A percentile compares a stretch with the other conserved stretches of the same genome.
Conservation (phyloP, 2,888 invertebrate species). For the Pyralis farinalis region DNA sequence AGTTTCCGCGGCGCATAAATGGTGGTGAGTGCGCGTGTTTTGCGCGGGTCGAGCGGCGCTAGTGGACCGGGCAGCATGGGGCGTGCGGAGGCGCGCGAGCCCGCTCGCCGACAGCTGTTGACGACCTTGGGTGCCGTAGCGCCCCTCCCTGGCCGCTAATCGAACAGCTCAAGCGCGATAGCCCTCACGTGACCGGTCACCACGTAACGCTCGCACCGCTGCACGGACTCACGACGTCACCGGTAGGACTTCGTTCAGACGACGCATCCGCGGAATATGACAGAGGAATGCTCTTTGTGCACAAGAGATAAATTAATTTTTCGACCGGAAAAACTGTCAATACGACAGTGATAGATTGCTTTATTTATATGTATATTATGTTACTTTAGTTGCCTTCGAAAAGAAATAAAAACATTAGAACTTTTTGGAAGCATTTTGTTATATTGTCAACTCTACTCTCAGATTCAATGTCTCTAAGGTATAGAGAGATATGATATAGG, state of each 20-base stretch:
- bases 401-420: too few species aligned
- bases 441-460: too few species aligned
- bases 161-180: constrained; percentile 33
- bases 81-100: constrained; percentile 50
- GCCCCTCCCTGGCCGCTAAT: constrained; percentile 30
- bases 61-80: constrained; percentile 67
- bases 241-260: neutral
- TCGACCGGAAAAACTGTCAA: too few species aligned
- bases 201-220: constrained; percentile 17
- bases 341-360: too few species aligned
- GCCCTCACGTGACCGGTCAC: constrained; percentile 18
- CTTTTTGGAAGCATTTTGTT: too few species aligned
- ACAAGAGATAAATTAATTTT: too few species aligned
- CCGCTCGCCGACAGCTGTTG: constrained; percentile 56
- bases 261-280: neutral
- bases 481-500: too few species aligned
- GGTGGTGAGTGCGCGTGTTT: constrained; percentile 67
- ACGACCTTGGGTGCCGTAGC: constrained; percentile 54
- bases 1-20: constrained; percentile 71
- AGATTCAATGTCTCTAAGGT: too few species aligned
- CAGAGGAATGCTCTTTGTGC: too few species aligned
- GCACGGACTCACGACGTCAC: constrained; percentile 14
- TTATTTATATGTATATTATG: too few species aligned
- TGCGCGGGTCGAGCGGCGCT: constrained; percentile 60
- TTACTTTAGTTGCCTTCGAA: neutral